Percentiles rank a stretch among this genome's conserved stretches.
Conservation (phyloP, 2,113 vertebrate species). For the Ctenomys sociabilis region DNA sequence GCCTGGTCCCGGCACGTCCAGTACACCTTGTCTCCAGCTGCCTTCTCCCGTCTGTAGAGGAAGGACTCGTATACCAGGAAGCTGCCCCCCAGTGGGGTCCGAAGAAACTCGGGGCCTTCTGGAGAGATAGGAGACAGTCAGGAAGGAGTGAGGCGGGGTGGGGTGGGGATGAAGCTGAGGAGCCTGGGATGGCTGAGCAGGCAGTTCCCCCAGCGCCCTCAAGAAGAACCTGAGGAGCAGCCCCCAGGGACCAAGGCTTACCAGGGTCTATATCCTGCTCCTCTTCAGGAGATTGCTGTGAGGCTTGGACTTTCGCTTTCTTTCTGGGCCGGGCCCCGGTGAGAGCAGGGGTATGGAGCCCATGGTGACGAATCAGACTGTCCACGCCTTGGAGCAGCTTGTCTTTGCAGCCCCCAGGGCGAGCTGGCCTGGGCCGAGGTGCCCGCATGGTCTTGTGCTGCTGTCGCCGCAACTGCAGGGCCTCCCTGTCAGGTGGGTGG, state of each 20-base stretch:
- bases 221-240: not conserved
- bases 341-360: not conserved
- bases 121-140: not conserved
- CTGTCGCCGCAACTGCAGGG: constrained; percentile 64
- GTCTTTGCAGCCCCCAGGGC: not conserved
- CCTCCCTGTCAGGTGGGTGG: constrained; percentile 66
- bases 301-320: not conserved
- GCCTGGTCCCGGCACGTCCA: constrained; percentile 77
- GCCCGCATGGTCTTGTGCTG: constrained; percentile 58
- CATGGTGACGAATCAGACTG: not conserved
- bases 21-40: constrained; percentile 51
- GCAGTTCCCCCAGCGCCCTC: not conserved
- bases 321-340: constrained; percentile 3
- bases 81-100: constrained; percentile 73
- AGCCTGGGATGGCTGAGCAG: too few species aligned
- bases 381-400: not conserved
- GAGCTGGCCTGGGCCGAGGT: not conserved
- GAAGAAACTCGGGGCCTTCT: constrained; percentile 75
- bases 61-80: constrained; percentile 78
- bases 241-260: constrained; percentile 7
- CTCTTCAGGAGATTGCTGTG: not conserved
- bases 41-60: constrained; percentile 76
- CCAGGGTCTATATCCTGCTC: not conserved
- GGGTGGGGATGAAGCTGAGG: too few species aligned
- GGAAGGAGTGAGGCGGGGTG: not conserved